phyloP scores from a whole-genome alignment of 2,888 invertebrate species.

The Polyploca ridens region DNA sequence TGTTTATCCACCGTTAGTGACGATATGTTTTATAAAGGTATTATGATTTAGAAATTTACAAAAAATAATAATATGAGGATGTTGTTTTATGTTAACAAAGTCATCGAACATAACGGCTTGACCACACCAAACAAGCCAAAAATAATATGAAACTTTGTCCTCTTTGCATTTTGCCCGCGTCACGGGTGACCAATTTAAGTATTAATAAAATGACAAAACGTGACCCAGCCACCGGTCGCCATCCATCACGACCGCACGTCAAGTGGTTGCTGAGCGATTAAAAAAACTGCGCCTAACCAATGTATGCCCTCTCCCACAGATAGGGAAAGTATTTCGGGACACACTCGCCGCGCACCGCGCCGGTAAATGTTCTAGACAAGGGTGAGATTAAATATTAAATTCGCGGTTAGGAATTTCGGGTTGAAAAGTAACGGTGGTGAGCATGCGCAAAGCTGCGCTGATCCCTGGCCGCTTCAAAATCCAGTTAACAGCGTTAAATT shows the following conservation, averaged over 20 bases:
- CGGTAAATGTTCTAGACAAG: conserved; percentile 83
- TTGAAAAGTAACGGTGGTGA: conserved; percentile 72
- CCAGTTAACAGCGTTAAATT: conserved; percentile 69
- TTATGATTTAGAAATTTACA: background rate
- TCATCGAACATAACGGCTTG: conserved; percentile 6
- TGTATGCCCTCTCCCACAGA: conserved; percentile 54
- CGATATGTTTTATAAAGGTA: background rate
- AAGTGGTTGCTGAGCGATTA: conserved; percentile 79
- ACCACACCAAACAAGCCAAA: conserved; percentile 45
- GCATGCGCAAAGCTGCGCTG: conserved; percentile 64
- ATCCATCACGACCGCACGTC: conserved; percentile 80
- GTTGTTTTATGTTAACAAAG: background rate
- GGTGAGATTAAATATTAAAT: conserved; percentile 84
- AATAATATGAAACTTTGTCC: conserved; percentile 54
- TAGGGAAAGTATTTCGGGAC: conserved; percentile 72
- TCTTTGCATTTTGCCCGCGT: conserved; percentile 67
- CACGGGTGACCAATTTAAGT: conserved; percentile 81
- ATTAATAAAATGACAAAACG: conserved; percentile 85
- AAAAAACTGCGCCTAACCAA: conserved; percentile 74
- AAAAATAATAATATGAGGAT: background rate
- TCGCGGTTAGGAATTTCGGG: conserved; percentile 81
- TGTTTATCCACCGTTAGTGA: background rate
- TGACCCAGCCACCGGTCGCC: conserved; percentile 68
- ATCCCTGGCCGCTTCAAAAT: conserved; percentile 63
- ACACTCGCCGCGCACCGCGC: conserved; percentile 49